Percentiles rank a stretch among this genome's conserved stretches.
These are phyloP conservation scores for Eclectus roratus DNA, from an alignment of 2,113 vertebrate genomes.

Conservation along the genomic window DNA sequence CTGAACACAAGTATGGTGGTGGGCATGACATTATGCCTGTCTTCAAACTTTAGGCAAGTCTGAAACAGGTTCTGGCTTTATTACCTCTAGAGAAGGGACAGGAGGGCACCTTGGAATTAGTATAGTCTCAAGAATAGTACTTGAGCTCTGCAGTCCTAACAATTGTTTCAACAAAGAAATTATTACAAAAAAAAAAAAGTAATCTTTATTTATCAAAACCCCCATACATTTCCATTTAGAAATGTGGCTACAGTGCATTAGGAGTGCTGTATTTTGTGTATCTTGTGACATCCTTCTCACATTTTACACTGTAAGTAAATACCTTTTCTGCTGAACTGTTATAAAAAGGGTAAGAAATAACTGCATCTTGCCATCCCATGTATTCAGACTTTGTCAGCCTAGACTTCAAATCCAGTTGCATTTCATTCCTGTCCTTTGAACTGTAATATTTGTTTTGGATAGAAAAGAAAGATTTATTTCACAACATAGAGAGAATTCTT, in stretches of 20 bases:
- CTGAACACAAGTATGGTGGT: not conserved
- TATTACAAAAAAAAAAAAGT: not conserved
- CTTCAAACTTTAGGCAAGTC: not conserved
- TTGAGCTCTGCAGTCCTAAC: not conserved
- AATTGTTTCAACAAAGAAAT: not conserved
- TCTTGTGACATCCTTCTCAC: not conserved
- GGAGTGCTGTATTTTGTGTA: not conserved
- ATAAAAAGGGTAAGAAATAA: not conserved
- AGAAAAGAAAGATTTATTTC: not conserved
- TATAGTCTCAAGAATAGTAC: not conserved
- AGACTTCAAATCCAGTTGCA: not conserved
- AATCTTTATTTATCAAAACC: not conserved
- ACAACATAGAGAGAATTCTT: not conserved
- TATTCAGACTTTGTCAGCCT: not conserved
- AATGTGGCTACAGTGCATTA: not conserved
- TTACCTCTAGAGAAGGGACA: not conserved
- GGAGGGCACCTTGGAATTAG: not conserved
- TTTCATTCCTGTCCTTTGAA: not conserved
- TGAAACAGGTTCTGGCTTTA: not conserved
- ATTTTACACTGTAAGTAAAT: not conserved
- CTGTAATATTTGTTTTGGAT: not conserved
- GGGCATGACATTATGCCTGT: not conserved
- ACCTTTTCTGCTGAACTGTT: not conserved
- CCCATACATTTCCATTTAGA: not conserved
- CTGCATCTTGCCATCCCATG: not conserved